Conservation (phyloP, 2,888 invertebrate species). For the Andrena marginata region DNA sequence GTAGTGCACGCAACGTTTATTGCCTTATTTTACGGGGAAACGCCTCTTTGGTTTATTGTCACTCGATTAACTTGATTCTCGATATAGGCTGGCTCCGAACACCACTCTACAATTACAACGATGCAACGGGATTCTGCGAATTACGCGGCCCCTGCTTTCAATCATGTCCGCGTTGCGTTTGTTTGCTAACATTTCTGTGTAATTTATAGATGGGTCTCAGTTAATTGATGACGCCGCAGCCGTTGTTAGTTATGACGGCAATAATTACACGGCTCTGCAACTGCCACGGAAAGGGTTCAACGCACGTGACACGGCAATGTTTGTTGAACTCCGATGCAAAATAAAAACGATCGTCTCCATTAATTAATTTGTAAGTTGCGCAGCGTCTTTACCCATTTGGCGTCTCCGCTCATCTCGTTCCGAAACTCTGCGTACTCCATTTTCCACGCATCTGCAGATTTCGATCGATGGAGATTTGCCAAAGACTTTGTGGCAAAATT, state of each 20-base stretch:
- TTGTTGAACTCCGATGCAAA: no score
- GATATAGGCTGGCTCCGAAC: not conserved
- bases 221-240: conserved; percentile 43
- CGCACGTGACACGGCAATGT: no score
- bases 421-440: no score
- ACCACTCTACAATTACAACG: not conserved
- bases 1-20: not conserved
- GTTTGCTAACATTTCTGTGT: conserved; percentile 33
- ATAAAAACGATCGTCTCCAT: no score
- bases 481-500: no score
- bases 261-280: not conserved
- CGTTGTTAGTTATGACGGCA: not conserved
- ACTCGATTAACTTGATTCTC: conserved; percentile 3
- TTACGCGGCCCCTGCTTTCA: conserved; percentile 3
- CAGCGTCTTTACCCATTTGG: no score
- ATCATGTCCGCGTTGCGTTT: conserved; percentile 9
- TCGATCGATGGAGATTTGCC: no score
- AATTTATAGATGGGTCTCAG: conserved; percentile 40
- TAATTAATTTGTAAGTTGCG: no score
- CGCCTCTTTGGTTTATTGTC: not conserved
- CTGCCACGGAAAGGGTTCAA: no score
- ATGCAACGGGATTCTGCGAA: conserved; percentile 1
- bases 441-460: no score
- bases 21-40: conserved; percentile 4
- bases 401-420: no score